Conservation (phyloP, 2,797 vertebrate genomes). For the Protosalanx chinensis region DNA sequence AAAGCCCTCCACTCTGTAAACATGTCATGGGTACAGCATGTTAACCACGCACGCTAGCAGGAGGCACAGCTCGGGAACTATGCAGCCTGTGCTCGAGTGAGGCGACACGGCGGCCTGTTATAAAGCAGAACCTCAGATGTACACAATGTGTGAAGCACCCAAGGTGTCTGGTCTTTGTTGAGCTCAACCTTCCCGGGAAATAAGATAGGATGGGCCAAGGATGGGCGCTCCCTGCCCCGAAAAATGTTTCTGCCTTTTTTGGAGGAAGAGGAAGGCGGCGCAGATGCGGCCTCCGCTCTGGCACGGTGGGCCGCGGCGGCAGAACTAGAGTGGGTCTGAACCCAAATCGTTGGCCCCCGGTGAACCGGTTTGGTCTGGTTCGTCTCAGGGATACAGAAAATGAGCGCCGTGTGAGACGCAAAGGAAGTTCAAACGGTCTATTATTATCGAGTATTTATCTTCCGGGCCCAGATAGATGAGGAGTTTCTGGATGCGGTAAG, state of each 20-base stretch:
- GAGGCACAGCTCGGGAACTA: constrained; percentile 36
- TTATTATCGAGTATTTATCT: not conserved
- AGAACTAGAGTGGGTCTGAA: constrained; percentile 31
- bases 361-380: constrained; percentile 37
- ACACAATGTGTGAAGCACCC: constrained; percentile 42
- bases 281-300: constrained; percentile 47
- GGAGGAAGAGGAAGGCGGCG: constrained; percentile 62
- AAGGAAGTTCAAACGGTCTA: not conserved
- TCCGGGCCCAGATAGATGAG: not conserved
- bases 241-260: constrained; percentile 78
- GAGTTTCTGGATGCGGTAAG: constrained; percentile 4
- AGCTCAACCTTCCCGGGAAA: constrained; percentile 49
- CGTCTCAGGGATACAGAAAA: constrained; percentile 35
- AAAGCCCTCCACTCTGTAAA: constrained; percentile 53
- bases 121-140: constrained; percentile 60
- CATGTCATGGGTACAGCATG: constrained; percentile 55
- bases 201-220: constrained; percentile 45
- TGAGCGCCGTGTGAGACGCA: constrained; percentile 42
- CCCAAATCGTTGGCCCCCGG: constrained; percentile 33
- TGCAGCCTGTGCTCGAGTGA: constrained; percentile 26
- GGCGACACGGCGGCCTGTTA: constrained; percentile 49
- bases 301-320: constrained; percentile 29
- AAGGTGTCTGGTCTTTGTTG: constrained; percentile 71
- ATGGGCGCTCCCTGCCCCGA: constrained; percentile 43
- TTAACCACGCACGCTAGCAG: constrained; percentile 35